Evolutionary conservation across 1,140 invertebrate species (phyloP).

Genomic region (Hyposmocoma kahamanoa): DNA sequence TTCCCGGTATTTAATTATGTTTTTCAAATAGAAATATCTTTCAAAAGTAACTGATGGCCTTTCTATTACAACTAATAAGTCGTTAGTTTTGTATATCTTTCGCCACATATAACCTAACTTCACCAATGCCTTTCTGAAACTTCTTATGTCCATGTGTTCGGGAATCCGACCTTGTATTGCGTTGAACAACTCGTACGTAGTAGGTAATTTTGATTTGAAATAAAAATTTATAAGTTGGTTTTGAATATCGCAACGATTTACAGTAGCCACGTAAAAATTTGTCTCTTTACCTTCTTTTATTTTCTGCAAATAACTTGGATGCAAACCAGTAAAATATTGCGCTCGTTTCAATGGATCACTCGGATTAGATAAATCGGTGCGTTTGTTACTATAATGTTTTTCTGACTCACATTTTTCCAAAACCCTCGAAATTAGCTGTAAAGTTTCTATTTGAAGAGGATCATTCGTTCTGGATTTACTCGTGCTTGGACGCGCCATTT

Average conservation of each 20-base stretch:
- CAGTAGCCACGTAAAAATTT: neutral
- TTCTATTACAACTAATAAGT: conserved; percentile 25
- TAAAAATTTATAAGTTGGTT: conserved; percentile 13
- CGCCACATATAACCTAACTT: conserved; percentile 33
- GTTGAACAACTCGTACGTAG: conserved; percentile 20
- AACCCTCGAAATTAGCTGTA: neutral
- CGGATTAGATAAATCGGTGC: neutral
- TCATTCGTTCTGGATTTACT: neutral
- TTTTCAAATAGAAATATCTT: conserved; percentile 31
- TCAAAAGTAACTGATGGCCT: conserved; percentile 25
- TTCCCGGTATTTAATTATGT: conserved; percentile 13
- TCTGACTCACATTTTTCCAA: neutral
- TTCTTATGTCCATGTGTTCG: conserved; percentile 21
- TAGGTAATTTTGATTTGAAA: conserved; percentile 16
- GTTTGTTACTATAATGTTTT: neutral
- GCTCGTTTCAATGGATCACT: neutral
- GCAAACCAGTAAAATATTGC: neutral
- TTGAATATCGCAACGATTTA: conserved; percentile 21
- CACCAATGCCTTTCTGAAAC: conserved; percentile 24
- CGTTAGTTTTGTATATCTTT: conserved; percentile 8
- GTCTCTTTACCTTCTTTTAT: neutral
- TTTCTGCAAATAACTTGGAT: neutral
- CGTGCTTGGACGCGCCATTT: neutral
- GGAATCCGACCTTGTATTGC: conserved; percentile 16
- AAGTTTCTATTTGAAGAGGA: neutral